A percentile compares a stretch with the other conserved stretches of the same genome.
Conservation (phyloP, 2,888 invertebrate species). For the Acanthoscelides obtectus region DNA sequence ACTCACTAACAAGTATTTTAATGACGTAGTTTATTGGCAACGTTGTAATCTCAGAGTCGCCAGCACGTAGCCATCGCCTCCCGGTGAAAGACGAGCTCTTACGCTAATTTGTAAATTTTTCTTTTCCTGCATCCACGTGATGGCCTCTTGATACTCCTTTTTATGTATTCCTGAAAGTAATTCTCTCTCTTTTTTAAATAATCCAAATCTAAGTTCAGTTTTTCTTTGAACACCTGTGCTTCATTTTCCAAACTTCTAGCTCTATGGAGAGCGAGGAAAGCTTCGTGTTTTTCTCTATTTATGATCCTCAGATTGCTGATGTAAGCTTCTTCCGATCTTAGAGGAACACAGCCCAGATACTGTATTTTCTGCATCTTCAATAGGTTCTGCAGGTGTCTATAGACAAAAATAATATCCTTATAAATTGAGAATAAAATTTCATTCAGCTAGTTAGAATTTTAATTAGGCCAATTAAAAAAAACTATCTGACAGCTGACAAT, state of each 20-base stretch:
- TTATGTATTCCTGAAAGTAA: slow-evolving; percentile 21
- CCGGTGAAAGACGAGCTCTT: slow-evolving; percentile 8
- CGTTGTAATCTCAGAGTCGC: too few relatives aligned
- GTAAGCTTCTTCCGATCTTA: slow-evolving; percentile 49
- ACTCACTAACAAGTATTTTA: neutral
- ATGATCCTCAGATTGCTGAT: slow-evolving; percentile 35
- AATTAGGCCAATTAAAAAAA: too few relatives aligned
- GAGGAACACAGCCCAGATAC: slow-evolving; percentile 53
- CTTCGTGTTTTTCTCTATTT: slow-evolving; percentile 37
- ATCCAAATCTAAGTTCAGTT: slow-evolving; percentile 35
- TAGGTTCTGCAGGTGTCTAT: slow-evolving; percentile 46
- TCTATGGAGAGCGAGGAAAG: slow-evolving; percentile 34
- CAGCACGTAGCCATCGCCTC: slow-evolving; percentile 1
- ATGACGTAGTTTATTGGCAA: too few relatives aligned
- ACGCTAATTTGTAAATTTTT: slow-evolving; percentile 39
- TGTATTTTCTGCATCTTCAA: slow-evolving; percentile 50
- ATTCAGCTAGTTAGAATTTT: too few relatives aligned
- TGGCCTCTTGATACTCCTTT: slow-evolving; percentile 30
- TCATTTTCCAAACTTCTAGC: slow-evolving; percentile 37
- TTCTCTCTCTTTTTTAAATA: slow-evolving; percentile 28
- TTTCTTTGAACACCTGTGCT: slow-evolving; percentile 34
- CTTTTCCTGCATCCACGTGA: slow-evolving; percentile 41
- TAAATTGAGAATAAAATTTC: slow-evolving; percentile 3
- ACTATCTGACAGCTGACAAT: too few relatives aligned
- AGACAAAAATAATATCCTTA: slow-evolving; percentile 3